Percentiles rank a stretch among this genome's conserved stretches.
These are phyloP conservation scores for Anoncus sp. DNA, from an alignment of 2,888 invertebrate species.

Conservation along the genomic window DNA sequence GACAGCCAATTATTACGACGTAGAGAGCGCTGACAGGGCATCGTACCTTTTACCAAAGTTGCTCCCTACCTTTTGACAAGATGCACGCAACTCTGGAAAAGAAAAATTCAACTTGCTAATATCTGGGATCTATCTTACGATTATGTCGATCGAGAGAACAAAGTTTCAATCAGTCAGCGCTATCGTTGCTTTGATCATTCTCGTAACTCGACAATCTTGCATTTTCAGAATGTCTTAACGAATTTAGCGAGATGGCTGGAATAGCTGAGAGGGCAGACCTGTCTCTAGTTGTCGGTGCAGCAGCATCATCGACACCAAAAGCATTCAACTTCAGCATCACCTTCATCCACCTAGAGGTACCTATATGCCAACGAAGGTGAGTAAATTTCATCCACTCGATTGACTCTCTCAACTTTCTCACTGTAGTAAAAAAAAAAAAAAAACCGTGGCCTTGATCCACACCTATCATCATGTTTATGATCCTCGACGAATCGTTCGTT, in stretches of 20 bases:
- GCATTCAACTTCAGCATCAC: conserved; percentile 49
- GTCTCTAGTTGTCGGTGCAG: conserved; percentile 59
- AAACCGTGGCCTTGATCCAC: conserved; percentile 13
- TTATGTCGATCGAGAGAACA: too few relatives aligned
- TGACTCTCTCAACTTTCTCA: conserved; percentile 18
- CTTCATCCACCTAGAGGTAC: conserved; percentile 61
- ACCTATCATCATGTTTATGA: conserved; percentile 16
- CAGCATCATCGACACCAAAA: conserved; percentile 18
- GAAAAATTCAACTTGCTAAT: too few relatives aligned
- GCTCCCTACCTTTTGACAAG: too few relatives aligned
- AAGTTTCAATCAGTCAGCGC: too few relatives aligned
- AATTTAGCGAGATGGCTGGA: conserved; percentile 71
- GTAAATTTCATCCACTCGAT: conserved; percentile 64
- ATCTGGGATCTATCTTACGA: too few relatives aligned
- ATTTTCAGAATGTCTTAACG: conserved; percentile 70
- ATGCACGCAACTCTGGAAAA: too few relatives aligned
- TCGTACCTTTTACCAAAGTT: too few relatives aligned
- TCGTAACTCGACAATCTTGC: conserved; percentile 6
- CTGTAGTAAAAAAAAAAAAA: too few relatives aligned
- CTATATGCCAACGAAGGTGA: conserved; percentile 77
- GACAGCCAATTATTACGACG: too few relatives aligned
- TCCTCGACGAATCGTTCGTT: background rate
- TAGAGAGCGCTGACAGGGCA: too few relatives aligned
- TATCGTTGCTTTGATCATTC: background rate
- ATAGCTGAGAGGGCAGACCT: conserved; percentile 67